Base-by-base conservation (phyloP, 1,140 invertebrate genomes). In the Oreohelix idahoensis region DNA sequence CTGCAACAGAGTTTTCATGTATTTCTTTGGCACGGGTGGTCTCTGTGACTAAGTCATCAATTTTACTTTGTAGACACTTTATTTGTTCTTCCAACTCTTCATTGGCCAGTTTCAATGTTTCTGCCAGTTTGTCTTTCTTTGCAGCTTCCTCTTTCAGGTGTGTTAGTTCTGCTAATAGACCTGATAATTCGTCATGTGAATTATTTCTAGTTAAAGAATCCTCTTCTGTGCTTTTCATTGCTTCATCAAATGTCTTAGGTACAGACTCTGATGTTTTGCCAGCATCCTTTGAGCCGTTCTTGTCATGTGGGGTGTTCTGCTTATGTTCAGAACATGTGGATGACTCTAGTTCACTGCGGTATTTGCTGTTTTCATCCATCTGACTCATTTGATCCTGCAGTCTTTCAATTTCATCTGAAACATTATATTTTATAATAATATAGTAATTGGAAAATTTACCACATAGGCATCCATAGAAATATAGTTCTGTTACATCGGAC, bases 321-420 rank as follows among this genome's bases (percentile, higher is more conserved):
- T 66, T 66, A 35, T 51, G 26, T 66, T 35, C 39, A 49, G 79
- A 36, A 20, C 13, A 15, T 15, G 38, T 11, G 38, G 79, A 71
- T 70, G 69, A 4, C 8, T 80, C 79, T 20, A 80, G 29, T 2
- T 80, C 69, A 71, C 20, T 36, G 15, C 39, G 20, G n/a, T 42
- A 66, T 35, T 29, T 71, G 32, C 71, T 74, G 39, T 77, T 36
- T 26, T 85, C 70, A 81, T 66, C 71, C 38, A 53, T 70, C 36
- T 75, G 51, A 42, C 83, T 82, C 80, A 82, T 82, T 26, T 82
- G 70, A 75, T 82, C 80, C 53, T 82, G 80, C 4, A 82, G 71
- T 58, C 80, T 51, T 39, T 82, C 80, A 82, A 82, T 82, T 63
- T 82, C 80, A 73, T 66, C 80, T 82, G 71, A 76, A 76, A 76